Percentiles rank a stretch among this genome's conserved stretches.
Evolutionary conservation across 64 coral and sea anemone species (phyloP).

Genomic region (Trachythela sp.): DNA sequence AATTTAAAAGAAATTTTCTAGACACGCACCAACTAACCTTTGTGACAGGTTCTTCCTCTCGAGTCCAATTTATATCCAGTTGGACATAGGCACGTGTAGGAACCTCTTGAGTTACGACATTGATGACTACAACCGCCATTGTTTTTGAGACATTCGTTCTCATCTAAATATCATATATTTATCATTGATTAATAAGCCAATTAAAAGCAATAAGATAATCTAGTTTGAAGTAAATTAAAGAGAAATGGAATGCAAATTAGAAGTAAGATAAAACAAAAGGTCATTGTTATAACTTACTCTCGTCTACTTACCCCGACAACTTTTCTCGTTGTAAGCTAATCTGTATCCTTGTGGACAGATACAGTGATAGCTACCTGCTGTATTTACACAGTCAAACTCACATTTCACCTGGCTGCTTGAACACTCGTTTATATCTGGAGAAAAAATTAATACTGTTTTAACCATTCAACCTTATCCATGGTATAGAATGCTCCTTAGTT

Average conservation of each 20-base stretch:
- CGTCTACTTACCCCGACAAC: conserved; percentile 66
- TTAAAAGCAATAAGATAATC: background rate
- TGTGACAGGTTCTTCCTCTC: background rate
- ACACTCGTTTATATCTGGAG: conserved; percentile 77
- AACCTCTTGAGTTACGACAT: conserved; percentile 61
- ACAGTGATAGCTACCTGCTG: conserved; percentile 78
- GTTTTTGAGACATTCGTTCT: conserved; percentile 60
- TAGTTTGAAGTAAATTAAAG: background rate
- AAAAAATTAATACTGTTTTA: background rate
- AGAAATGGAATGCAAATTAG: background rate
- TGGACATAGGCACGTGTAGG: conserved; percentile 69
- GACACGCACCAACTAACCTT: background rate
- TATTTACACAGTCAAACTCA: conserved; percentile 81
- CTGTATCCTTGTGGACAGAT: conserved; percentile 76
- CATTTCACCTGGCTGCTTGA: conserved; percentile 53
- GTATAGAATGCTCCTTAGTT: too few species aligned
- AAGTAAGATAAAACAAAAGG: too few species aligned
- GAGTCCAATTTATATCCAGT: conserved; percentile 54
- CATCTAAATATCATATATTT: conserved; percentile 57
- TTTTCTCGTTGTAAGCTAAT: conserved; percentile 53
- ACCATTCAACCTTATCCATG: too few species aligned
- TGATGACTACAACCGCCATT: conserved; percentile 87
- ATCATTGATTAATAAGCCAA: background rate
- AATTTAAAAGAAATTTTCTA: too few species aligned
- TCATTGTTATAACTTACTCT: background rate